Conservation (phyloP, 2,888 invertebrate species). For the Monoplex corrugatus region DNA sequence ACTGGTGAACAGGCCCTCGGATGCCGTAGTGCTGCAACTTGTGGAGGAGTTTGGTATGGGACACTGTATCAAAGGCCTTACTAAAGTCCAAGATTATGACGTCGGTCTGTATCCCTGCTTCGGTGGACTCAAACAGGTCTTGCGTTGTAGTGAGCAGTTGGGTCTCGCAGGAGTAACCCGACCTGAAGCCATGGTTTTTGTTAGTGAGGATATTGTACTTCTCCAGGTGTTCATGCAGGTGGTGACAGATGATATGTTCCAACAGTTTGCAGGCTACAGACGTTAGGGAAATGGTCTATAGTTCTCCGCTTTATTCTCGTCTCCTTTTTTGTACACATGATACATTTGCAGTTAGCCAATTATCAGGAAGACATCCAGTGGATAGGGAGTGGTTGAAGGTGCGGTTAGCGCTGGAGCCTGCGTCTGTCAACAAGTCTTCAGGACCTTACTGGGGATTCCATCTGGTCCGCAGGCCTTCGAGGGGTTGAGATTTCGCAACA, state of each 20-base stretch:
- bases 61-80: background rate
- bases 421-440: background rate
- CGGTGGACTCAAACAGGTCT: background rate
- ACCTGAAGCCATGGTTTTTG: slow-evolving; percentile 15
- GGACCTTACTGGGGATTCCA: background rate
- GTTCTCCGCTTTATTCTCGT: slow-evolving; percentile 3
- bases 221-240: slow-evolving; percentile 4
- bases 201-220: background rate
- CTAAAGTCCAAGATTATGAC: slow-evolving; percentile 10
- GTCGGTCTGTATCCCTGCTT: slow-evolving; percentile 5
- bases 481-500: background rate
- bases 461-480: background rate
- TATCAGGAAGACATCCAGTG: background rate
- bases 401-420: background rate
- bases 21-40: background rate
- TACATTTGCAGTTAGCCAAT: background rate
- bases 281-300: slow-evolving; percentile 8
- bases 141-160: background rate
- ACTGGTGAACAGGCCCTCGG: background rate
- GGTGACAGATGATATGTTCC: slow-evolving; percentile 2
- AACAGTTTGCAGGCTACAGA: slow-evolving; percentile 23
- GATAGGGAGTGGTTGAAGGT: background rate
- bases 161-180: slow-evolving; percentile 17
- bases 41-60: slow-evolving; percentile 3
- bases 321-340: background rate